phyloP scores from a whole-genome alignment of 2,888 invertebrate genomes.

The Ferrisia virgata region DNA sequence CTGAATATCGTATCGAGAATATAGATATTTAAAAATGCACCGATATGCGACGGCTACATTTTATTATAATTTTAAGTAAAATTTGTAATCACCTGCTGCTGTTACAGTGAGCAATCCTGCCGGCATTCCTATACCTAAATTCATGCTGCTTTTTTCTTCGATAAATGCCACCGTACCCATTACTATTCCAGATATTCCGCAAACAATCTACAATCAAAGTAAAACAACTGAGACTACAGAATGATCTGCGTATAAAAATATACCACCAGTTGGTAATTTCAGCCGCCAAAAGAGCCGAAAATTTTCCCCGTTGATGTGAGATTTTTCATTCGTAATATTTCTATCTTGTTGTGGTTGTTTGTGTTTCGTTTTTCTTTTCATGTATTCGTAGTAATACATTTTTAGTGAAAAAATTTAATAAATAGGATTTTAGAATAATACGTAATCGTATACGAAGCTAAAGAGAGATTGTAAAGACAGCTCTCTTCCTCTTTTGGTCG shows the following conservation, averaged over 20 bases:
- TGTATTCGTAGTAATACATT: neutral
- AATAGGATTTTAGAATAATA: neutral
- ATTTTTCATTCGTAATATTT: neutral
- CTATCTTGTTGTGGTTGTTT: neutral
- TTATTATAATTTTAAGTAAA: neutral
- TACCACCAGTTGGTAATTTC: too few species aligned
- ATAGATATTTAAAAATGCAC: too few species aligned
- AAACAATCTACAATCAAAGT: slow-evolving; percentile 57
- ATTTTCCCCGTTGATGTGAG: too few species aligned
- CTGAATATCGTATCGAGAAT: too few species aligned
- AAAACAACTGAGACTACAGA: neutral
- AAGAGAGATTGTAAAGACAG: neutral
- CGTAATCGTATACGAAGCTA: too few species aligned
- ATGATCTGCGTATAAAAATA: neutral
- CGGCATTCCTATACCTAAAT: slow-evolving; percentile 59
- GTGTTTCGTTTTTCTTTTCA: neutral
- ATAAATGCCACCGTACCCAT: slow-evolving; percentile 61
- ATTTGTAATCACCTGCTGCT: slow-evolving; percentile 54
- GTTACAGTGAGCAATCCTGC: slow-evolving; percentile 59
- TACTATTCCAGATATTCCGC: slow-evolving; percentile 60
- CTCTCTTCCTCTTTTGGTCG: too few species aligned
- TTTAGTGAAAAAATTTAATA: neutral
- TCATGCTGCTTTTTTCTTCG: slow-evolving; percentile 58
- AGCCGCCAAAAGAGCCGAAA: too few species aligned
- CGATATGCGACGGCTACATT: too few species aligned